A percentile compares a stretch with the other conserved stretches of the same genome.
These are phyloP conservation scores for Paedocypris micromegethes DNA, from an alignment of 2,797 vertebrate species.

Conservation along the genomic window DNA sequence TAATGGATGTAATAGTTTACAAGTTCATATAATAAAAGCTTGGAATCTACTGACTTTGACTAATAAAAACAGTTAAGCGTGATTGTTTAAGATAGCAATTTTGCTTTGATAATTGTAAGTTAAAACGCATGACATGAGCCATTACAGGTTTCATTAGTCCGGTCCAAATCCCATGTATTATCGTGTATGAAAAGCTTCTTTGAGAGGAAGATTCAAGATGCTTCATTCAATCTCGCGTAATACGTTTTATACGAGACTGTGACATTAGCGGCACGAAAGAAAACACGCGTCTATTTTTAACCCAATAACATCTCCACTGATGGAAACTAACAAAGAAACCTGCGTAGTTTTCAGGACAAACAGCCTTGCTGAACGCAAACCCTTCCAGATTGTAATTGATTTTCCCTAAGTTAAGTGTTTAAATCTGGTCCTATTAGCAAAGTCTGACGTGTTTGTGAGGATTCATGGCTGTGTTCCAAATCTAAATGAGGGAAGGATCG, in stretches of 20 bases:
- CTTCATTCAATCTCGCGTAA: slow-evolving; percentile 18
- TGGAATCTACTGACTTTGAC: too few relatives aligned
- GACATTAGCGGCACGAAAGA: slow-evolving; percentile 3
- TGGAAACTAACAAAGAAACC: background rate
- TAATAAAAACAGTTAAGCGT: too few relatives aligned
- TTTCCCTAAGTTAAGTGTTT: slow-evolving; percentile 40
- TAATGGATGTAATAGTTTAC: too few relatives aligned
- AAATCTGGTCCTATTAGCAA: slow-evolving; percentile 42
- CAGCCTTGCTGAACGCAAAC: slow-evolving; percentile 1
- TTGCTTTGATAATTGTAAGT: too few relatives aligned
- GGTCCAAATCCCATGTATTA: slow-evolving; percentile 30
- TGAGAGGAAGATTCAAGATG: slow-evolving; percentile 22
- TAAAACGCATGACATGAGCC: slow-evolving; percentile 25
- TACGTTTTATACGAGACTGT: slow-evolving; percentile 13
- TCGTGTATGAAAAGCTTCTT: slow-evolving; percentile 24
- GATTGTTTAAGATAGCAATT: too few relatives aligned
- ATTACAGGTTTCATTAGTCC: slow-evolving; percentile 27
- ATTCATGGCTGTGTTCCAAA: slow-evolving; percentile 27
- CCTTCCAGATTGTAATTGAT: slow-evolving; percentile 31
- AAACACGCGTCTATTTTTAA: slow-evolving; percentile 27
- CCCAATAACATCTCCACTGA: slow-evolving; percentile 3
- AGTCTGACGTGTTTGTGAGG: slow-evolving; percentile 44
- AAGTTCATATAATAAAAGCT: too few relatives aligned
- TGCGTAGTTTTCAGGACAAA: slow-evolving; percentile 9
- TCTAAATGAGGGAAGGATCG: slow-evolving; percentile 22